A percentile compares a stretch with the other conserved stretches of the same genome.
These are phyloP conservation scores for Nematopogon swammerdamellus DNA, from an alignment of 2,888 invertebrate genomes.

Conservation along the genomic window DNA sequence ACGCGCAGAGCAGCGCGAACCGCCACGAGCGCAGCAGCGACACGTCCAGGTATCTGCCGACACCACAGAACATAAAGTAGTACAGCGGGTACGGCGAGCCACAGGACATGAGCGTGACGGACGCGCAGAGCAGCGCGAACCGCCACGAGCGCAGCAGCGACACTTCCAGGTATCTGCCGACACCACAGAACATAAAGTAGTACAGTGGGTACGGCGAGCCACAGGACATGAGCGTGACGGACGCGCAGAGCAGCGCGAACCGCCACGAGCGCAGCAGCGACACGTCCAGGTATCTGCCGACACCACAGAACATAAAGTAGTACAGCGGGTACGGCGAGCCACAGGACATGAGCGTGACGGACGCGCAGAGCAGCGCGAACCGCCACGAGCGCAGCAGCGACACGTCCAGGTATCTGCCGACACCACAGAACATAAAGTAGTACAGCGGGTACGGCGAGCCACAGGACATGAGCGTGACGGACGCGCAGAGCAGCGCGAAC, in stretches of 20 bases:
- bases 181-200: too few species aligned
- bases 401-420: constrained; percentile 62
- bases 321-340: constrained; percentile 75
- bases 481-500: constrained; percentile 68
- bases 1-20: constrained; percentile 68
- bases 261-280: constrained; percentile 64
- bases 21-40: constrained; percentile 64
- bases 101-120: constrained; percentile 72
- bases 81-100: constrained; percentile 75
- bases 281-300: constrained; percentile 62
- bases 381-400: constrained; percentile 64
- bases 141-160: constrained; percentile 64
- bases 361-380: constrained; percentile 68
- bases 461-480: constrained; percentile 72
- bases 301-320: too few species aligned
- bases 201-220: constrained; percentile 75
- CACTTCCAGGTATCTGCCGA: constrained; percentile 62
- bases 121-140: constrained; percentile 68
- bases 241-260: constrained; percentile 68
- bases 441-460: constrained; percentile 75
- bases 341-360: constrained; percentile 72
- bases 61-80: too few species aligned
- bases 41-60: constrained; percentile 62
- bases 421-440: too few species aligned
- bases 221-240: constrained; percentile 72